Conservation (phyloP, 2,113 vertebrate species). For the Nothoprocta pentlandii region DNA sequence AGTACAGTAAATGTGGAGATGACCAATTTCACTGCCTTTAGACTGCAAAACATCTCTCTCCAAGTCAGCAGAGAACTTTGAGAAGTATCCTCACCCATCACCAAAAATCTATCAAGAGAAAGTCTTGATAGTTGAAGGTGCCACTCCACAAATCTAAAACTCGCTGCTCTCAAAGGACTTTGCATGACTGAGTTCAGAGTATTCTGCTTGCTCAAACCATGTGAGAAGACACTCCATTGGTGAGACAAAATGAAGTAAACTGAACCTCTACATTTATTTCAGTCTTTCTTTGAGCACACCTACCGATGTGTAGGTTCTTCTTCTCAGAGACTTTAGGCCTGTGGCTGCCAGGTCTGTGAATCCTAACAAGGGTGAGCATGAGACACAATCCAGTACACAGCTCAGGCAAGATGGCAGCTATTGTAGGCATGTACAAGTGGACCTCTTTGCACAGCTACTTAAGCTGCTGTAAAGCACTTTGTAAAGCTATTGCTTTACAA, state of each 20-base stretch:
- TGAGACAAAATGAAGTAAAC: background rate
- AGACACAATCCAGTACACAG: background rate
- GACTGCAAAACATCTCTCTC: background rate
- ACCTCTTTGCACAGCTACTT: background rate
- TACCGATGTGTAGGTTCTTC: background rate
- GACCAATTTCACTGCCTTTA: background rate
- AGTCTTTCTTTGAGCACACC: background rate
- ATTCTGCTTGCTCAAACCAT: background rate
- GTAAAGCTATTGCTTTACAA: background rate
- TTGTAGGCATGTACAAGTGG: background rate
- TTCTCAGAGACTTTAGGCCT: background rate
- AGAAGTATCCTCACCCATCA: background rate
- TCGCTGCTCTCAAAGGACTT: background rate
- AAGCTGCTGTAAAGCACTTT: too few relatives aligned
- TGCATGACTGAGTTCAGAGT: rapidly evolving
- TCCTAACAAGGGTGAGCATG: background rate
- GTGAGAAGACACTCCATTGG: background rate
- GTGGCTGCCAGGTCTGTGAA: background rate
- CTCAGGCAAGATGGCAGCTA: background rate
- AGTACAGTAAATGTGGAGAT: background rate
- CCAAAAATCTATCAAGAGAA: background rate
- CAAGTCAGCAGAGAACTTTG: background rate
- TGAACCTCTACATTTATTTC: background rate
- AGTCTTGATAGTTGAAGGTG: too few relatives aligned
- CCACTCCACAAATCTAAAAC: background rate